Conservation (phyloP, 2,888 invertebrate species). For the Ypsolopha scabrella region DNA sequence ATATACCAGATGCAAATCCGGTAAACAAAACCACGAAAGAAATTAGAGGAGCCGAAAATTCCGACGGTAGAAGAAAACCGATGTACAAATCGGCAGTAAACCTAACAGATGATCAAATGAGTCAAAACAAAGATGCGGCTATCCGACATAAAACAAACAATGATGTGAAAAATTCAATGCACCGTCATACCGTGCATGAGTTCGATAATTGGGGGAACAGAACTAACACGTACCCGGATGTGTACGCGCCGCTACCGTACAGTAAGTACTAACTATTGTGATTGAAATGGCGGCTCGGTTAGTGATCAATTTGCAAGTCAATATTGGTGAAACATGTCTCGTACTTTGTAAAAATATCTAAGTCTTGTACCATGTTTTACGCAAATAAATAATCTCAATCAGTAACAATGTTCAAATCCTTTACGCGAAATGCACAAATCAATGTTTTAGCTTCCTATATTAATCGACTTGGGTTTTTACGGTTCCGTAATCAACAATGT, state of each 20-base stretch:
- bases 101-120: slow-evolving; percentile 15
- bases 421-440: too few relatives aligned
- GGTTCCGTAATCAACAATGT: too few relatives aligned
- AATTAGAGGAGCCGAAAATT: neutral
- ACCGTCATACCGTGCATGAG: slow-evolving; percentile 52
- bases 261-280: slow-evolving; percentile 71
- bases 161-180: slow-evolving; percentile 17
- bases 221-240: slow-evolving; percentile 74
- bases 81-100: slow-evolving; percentile 21
- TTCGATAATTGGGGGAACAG: slow-evolving; percentile 53
- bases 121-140: slow-evolving; percentile 18
- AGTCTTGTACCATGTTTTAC: too few relatives aligned
- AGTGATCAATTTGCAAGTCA: too few relatives aligned
- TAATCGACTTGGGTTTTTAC: too few relatives aligned
- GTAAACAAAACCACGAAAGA: neutral
- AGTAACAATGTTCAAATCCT: too few relatives aligned
- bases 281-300: neutral
- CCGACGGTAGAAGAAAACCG: slow-evolving; percentile 7
- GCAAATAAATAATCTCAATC: too few relatives aligned
- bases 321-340: too few relatives aligned
- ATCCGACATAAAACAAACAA: slow-evolving; percentile 24
- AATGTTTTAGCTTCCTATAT: too few relatives aligned
- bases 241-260: slow-evolving; percentile 81
- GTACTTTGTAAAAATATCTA: too few relatives aligned
- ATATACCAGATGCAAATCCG: neutral